Percentiles rank a stretch among this genome's conserved stretches.
These are phyloP conservation scores for Phenganax subtilis DNA, from an alignment of 92 coral and sea anemone genomes.

Conservation along the genomic window DNA sequence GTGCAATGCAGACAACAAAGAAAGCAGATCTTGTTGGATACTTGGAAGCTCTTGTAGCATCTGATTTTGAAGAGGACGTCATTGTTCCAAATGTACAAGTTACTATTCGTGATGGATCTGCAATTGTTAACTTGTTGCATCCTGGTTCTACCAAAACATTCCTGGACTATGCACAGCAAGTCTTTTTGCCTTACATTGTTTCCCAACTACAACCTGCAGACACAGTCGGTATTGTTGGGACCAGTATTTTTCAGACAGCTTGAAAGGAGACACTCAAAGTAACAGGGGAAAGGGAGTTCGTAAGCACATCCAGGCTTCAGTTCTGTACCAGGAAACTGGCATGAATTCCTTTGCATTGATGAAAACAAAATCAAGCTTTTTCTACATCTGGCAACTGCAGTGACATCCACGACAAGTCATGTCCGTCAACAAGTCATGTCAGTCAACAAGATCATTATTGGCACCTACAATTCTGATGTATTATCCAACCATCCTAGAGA, in stretches of 20 bases:
- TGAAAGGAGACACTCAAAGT: conserved; percentile 48
- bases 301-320: conserved; percentile 43
- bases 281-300: conserved; percentile 50
- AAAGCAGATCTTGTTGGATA: conserved; percentile 47
- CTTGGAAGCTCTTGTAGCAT: conserved; percentile 33
- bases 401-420: background rate
- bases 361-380: conserved; percentile 47
- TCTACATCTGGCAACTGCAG: conserved; percentile 18
- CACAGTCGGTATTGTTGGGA: conserved; percentile 42
- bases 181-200: conserved; percentile 46
- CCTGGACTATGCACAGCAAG: conserved; percentile 43
- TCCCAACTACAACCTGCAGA: conserved; percentile 45
- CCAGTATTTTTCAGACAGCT: conserved; percentile 40
- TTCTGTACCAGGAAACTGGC: conserved; percentile 44
- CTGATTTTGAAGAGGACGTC: background rate
- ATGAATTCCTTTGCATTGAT: conserved; percentile 38
- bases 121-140: conserved; percentile 41
- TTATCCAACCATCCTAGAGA: background rate
- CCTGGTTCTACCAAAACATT: conserved; percentile 53
- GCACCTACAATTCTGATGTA: background rate
- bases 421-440: background rate
- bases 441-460: background rate
- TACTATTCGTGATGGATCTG: conserved; percentile 48
- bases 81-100: conserved; percentile 48
- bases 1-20: conserved; percentile 42